Evolutionary conservation across 2,797 vertebrate genomes (phyloP).

Genomic region (Pogoniulus pusillus): DNA sequence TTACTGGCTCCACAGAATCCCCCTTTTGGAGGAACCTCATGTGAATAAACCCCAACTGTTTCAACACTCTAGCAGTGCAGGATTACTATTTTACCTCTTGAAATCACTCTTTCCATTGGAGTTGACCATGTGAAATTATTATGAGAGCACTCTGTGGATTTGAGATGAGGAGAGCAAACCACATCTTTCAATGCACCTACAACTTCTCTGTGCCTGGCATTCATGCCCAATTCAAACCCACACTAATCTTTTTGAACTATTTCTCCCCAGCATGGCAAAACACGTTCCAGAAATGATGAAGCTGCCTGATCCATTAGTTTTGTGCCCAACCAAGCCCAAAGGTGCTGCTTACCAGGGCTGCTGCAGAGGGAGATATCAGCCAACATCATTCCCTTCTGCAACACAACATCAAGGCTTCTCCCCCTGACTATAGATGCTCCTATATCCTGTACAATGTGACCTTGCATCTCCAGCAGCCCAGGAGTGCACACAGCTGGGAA

Average conservation of each 20-base stretch:
- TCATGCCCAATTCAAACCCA: not conserved
- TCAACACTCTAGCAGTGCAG: not conserved
- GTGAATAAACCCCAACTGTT: not conserved
- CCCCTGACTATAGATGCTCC: not conserved
- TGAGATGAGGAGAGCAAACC: not conserved
- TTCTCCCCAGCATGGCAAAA: not conserved
- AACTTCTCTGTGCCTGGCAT: not conserved
- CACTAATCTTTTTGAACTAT: not conserved
- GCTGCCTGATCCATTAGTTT: not conserved
- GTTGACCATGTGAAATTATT: not conserved
- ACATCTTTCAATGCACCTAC: not conserved
- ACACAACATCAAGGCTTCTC: not conserved
- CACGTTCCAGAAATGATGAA: not conserved
- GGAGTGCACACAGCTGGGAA: fast-evolving
- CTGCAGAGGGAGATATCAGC: not conserved
- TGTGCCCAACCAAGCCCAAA: not conserved
- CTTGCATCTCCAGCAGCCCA: not conserved
- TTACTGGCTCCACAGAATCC: not conserved
- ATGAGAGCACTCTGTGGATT: not conserved
- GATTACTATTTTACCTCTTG: not conserved
- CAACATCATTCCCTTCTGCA: fast-evolving
- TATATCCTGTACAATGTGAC: not conserved
- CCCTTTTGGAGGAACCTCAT: not conserved
- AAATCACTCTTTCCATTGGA: not conserved
- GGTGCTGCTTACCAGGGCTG: not conserved